Evolutionary conservation across 1,140 invertebrate genomes (phyloP).

Genomic region (Diorhabda elongata): DNA sequence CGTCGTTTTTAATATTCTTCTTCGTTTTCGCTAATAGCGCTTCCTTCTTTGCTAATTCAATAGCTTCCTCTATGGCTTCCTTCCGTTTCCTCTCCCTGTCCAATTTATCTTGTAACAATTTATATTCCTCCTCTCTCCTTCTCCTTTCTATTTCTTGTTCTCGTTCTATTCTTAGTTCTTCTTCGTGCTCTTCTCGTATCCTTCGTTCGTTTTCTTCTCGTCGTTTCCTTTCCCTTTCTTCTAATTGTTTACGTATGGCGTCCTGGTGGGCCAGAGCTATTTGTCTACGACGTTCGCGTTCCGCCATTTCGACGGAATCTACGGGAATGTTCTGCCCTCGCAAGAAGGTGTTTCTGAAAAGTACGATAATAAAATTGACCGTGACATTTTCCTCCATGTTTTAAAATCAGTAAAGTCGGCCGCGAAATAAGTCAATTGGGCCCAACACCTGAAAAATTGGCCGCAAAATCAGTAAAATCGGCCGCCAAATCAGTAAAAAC

Average conservation of each 20-base stretch:
- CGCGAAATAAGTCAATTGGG: neutral
- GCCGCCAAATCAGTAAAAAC: too few species aligned
- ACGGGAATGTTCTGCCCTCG: constrained; percentile 70
- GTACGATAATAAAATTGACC: constrained; percentile 5
- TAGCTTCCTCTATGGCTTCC: constrained; percentile 56
- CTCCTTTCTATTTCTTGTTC: constrained; percentile 62
- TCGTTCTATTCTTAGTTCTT: constrained; percentile 62
- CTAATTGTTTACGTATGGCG: constrained; percentile 67
- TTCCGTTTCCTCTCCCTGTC: constrained; percentile 56
- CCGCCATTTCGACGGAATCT: constrained; percentile 61
- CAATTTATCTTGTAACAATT: constrained; percentile 57
- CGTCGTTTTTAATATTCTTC: constrained; percentile 29
- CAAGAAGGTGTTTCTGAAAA: constrained; percentile 46
- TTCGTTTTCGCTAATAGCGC: constrained; percentile 56
- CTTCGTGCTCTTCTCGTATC: constrained; percentile 60
- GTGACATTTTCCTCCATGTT: too few species aligned
- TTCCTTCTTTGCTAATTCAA: constrained; percentile 59
- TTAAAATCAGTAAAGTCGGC: too few species aligned
- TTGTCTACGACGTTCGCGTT: constrained; percentile 63
- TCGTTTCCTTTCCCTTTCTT: constrained; percentile 61
- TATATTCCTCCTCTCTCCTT: constrained; percentile 56
- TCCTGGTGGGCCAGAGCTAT: constrained; percentile 68
- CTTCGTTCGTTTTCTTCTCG: constrained; percentile 61
- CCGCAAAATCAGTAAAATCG: too few species aligned
- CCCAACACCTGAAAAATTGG: too few species aligned